Percentiles rank a stretch among this genome's conserved stretches.
These are phyloP conservation scores for Calephelis perditalis DNA, from an alignment of 2,888 invertebrate species.

Conservation along the genomic window DNA sequence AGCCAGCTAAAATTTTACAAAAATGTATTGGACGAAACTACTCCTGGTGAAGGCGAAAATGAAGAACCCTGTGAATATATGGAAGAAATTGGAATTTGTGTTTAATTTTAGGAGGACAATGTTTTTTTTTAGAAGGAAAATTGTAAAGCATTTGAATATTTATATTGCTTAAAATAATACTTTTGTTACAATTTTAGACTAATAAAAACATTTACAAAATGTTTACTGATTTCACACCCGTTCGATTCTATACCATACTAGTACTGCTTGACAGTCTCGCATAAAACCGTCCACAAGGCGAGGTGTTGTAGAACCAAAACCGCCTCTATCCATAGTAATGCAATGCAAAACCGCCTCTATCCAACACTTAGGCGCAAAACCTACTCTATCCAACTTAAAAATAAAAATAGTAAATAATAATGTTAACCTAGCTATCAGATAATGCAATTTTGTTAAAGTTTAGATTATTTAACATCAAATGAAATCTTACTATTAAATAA, in stretches of 20 bases:
- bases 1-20: slow-evolving; percentile 27
- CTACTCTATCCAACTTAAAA: slow-evolving; percentile 15
- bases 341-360: slow-evolving; percentile 19
- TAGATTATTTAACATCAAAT: slow-evolving; percentile 19
- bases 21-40: slow-evolving; percentile 23
- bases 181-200: slow-evolving; percentile 18
- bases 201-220: slow-evolving; percentile 17
- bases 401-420: slow-evolving; percentile 15
- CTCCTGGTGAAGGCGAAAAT: slow-evolving; percentile 25
- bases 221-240: slow-evolving; percentile 15
- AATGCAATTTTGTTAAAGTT: slow-evolving; percentile 17
- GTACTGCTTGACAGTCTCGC: slow-evolving; percentile 14
- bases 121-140: slow-evolving; percentile 18
- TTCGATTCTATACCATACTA: slow-evolving; percentile 15
- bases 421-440: slow-evolving; percentile 14
- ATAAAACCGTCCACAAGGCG: slow-evolving; percentile 16
- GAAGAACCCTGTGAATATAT: slow-evolving; percentile 31
- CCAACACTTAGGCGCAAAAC: slow-evolving; percentile 16
- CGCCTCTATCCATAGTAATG: slow-evolving; percentile 14
- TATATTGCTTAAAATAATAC: slow-evolving; percentile 17
- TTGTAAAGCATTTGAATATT: slow-evolving; percentile 15
- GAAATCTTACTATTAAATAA: slow-evolving; percentile 18
- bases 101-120: slow-evolving; percentile 19
- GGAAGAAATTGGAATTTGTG: slow-evolving; percentile 22
- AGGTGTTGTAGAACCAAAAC: slow-evolving; percentile 14